These are phyloP conservation scores for Melanotaenia trifasciata DNA, from an alignment of 2,797 vertebrate species.

Conservation along the genomic window DNA sequence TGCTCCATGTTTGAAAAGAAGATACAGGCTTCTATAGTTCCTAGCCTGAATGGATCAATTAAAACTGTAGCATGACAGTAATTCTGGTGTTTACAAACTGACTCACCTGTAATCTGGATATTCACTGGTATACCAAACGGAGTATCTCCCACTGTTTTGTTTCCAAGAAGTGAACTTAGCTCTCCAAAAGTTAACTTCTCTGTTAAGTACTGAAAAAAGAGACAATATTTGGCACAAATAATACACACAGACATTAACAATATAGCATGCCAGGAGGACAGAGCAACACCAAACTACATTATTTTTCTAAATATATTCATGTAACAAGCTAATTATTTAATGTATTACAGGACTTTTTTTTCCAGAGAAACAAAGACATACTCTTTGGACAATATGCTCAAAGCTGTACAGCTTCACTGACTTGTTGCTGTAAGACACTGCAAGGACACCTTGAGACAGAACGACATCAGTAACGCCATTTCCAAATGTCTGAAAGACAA, in stretches of 20 bases:
- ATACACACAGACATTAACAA: not conserved
- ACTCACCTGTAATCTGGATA: conserved; percentile 92
- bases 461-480: conserved; percentile 89
- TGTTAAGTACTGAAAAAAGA: conserved; percentile 86
- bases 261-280: not conserved
- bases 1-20: not conserved
- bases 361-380: conserved; percentile 60
- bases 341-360: not conserved
- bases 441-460: conserved; percentile 91
- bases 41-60: not conserved
- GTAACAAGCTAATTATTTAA: not conserved
- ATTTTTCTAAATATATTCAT: not conserved
- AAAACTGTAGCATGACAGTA: not conserved
- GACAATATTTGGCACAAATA: not conserved
- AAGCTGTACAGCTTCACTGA: conserved; percentile 93
- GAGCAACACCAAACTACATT: not conserved
- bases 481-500: conserved; percentile 89
- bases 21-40: not conserved
- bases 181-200: conserved; percentile 87
- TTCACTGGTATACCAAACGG: conserved; percentile 95
- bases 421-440: conserved; percentile 91
- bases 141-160: conserved; percentile 88
- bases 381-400: conserved; percentile 90
- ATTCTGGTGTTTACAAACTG: not conserved
- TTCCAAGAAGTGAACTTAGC: conserved; percentile 87